Percentiles rank a stretch among this genome's conserved stretches.
Evolutionary conservation across 2,113 vertebrate species (phyloP).

Genomic region (Prionailurus viverrinus): DNA sequence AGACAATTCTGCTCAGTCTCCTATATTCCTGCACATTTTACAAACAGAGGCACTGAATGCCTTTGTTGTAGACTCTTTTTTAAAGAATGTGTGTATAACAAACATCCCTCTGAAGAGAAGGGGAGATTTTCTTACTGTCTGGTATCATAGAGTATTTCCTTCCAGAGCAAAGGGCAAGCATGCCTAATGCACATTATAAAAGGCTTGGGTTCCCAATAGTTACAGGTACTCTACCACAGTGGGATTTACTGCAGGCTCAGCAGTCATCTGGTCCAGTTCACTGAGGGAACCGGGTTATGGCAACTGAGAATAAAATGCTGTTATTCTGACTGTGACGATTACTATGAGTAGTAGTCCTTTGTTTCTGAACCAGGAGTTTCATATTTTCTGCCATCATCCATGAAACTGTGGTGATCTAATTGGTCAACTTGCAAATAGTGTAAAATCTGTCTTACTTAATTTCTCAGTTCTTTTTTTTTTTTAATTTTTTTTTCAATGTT

Average conservation of each 20-base stretch:
- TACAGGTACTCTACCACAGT: neutral
- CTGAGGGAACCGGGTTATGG: neutral
- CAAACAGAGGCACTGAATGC: neutral
- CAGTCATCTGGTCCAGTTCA: neutral
- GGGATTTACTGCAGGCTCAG: neutral
- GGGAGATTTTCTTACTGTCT: neutral
- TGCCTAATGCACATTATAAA: neutral
- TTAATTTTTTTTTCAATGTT: too few species aligned
- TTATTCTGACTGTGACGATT: neutral
- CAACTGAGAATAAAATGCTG: neutral
- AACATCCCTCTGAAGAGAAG: neutral
- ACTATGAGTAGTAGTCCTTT: neutral
- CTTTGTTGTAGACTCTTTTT: neutral
- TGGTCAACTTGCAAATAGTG: neutral
- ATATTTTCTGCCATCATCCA: neutral
- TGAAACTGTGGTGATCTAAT: neutral
- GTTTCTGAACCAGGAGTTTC: neutral
- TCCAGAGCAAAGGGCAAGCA: neutral
- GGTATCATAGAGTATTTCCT: neutral
- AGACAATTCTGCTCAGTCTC: neutral
- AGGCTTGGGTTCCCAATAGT: neutral
- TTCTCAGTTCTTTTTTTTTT: slow-evolving; percentile 23
- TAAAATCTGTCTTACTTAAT: neutral
- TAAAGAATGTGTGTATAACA: neutral
- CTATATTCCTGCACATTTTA: neutral